Evolutionary conservation across 2,888 invertebrate species (phyloP), one percentile per base, ranked within the genome.

Genomic region (Oscheius sp.): DNA sequence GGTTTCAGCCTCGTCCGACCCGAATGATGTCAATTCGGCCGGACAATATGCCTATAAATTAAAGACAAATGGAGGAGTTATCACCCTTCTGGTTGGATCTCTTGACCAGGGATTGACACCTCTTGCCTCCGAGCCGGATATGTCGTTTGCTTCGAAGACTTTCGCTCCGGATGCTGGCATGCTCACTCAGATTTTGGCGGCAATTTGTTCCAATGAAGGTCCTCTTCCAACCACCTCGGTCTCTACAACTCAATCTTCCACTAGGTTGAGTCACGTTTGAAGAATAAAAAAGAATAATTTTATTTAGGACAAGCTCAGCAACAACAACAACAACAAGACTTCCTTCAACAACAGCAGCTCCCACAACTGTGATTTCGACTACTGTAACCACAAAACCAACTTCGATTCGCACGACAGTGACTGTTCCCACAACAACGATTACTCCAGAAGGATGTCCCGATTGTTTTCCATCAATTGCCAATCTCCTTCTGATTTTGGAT

Each of bases 401-500:
- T 1, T 15, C 57, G 15, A 33, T 25, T 37, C 34, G 23, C 3
- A 48, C 48, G 12, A 20, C 48, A 20, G 20, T 20, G 6, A 48
- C 48, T 12, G 25, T 48, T 23, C 15, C 48, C 20, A 52, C 52
- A 15, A 52, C 52, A 6, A 52, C 52, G 1, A 10, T 52, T 1
- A 20, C 37, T 20, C 57, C 57, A 8, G 39, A 37, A 12, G 57
- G 57, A 20, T 69, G 69, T 33, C 39, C 52, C 1, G 69, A 69
- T 34, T 69, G 69, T 45, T 58, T 33, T 39, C 69, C 69, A 6
- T 6, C 33, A 15, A 31, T 33, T 29, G 20, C 61, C 0, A 69
- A 63, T 42, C n/a, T 69, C 37, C 63, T 69, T 15, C 27, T 69
- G 10, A 29, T 69, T 12, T 23, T 69, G 6, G 69, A 69, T 29